phyloP scores from a whole-genome alignment of 2,797 vertebrate genomes.

The Notolepis coatsorum region DNA sequence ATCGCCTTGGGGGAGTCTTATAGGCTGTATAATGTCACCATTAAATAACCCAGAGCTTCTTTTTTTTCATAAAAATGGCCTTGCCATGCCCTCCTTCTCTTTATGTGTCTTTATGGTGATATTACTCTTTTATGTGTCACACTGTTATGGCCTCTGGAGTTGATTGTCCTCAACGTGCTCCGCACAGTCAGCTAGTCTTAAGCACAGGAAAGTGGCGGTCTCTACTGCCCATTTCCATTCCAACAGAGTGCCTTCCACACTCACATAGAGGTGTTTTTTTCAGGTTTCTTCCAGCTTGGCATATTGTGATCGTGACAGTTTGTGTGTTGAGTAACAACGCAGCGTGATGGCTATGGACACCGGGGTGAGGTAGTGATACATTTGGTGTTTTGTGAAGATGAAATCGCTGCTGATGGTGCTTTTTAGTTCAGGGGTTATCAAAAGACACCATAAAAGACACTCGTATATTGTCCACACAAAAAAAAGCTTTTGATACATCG shows the following conservation, averaged over 20 bases:
- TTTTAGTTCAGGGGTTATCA: no score
- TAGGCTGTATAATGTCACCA: constrained; percentile 20
- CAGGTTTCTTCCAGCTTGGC: no score
- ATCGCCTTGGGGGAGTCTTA: constrained; percentile 15
- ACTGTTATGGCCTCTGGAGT: constrained; percentile 45
- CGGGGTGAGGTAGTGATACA: no score
- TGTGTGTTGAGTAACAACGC: no score
- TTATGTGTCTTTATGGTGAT: constrained; percentile 41
- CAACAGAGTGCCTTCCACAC: constrained; percentile 26
- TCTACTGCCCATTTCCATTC: constrained; percentile 23
- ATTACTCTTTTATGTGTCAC: constrained; percentile 56
- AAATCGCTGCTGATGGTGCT: no score
- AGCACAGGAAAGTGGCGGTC: constrained; percentile 47
- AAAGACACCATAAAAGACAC: no score
- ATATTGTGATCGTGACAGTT: no score
- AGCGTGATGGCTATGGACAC: no score
- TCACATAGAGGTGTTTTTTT: no score
- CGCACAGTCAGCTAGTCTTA: constrained; percentile 48
- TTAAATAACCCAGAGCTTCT: constrained; percentile 21
- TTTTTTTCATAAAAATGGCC: constrained; percentile 27
- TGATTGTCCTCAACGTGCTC: constrained; percentile 60
- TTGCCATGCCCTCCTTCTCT: constrained; percentile 19
- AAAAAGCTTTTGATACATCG: no score
- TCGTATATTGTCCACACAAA: no score
- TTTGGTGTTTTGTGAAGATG: no score